A percentile compares a stretch with the other conserved stretches of the same genome.
phyloP scores from a whole-genome alignment of 2,888 invertebrate genomes.

The Tetragonula carbonaria region DNA sequence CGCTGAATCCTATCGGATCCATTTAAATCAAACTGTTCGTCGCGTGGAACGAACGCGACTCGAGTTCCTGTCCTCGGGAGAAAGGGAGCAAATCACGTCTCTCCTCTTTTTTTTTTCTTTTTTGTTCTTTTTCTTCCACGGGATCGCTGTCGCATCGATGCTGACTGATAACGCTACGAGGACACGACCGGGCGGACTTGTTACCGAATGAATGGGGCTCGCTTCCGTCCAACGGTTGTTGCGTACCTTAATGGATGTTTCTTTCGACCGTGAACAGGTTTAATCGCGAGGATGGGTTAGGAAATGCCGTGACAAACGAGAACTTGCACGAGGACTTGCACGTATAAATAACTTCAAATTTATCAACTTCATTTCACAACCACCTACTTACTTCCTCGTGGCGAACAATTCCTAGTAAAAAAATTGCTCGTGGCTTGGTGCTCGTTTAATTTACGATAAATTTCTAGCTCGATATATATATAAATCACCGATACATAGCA shows the following conservation, averaged over 20 bases:
- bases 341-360: not conserved
- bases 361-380: not conserved
- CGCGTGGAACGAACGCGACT: not conserved
- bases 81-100: no score
- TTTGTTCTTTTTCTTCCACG: conserved; percentile 2
- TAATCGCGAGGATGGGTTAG: not conserved
- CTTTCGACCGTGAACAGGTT: not conserved
- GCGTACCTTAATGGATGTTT: not conserved
- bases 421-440: no score
- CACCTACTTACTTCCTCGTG: no score
- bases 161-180: conserved; percentile 7
- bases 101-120: no score
- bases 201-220: conserved; percentile 1
- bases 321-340: no score
- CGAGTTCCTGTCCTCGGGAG: not conserved
- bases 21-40: conserved; percentile 54
- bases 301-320: not conserved
- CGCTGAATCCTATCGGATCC: conserved; percentile 45
- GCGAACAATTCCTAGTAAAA: no score
- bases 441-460: no score
- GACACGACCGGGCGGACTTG: conserved; percentile 10
- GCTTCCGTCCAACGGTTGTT: conserved; percentile 1
- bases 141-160: conserved; percentile 12
- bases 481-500: no score
- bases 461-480: no score